Base-by-base conservation (phyloP, 2,797 vertebrate genomes). In the Tolypeutes matacus region DNA sequence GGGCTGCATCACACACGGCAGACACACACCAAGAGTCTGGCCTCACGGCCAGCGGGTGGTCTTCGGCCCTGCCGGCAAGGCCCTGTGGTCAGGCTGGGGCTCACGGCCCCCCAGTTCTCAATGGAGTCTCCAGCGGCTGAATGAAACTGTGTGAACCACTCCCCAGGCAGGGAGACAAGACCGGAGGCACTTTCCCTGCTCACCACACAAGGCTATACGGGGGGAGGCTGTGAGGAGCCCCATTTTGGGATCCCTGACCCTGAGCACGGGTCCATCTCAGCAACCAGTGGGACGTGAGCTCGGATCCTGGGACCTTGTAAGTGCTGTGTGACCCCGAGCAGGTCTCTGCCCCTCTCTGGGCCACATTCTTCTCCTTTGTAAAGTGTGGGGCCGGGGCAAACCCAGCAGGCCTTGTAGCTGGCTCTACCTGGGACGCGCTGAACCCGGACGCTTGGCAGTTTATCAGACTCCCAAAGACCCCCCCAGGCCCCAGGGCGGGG, bases 281-380 rank as follows among this genome's bases (percentile, higher is more conserved):
- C 1, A n/a, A 27, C 69, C n/a, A 0, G 0, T 5, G 21, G 25
- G 51, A 20, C 6, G 20, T 21, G 42, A 62, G 27, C n/a, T 51
- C 29, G 20, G 21, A 9, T 6, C 39, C 39, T 31, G 25, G 34
- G 46, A 11, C 46, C 46, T 46, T 1, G 46, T 9, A 46, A 46
- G 46, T 1, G 65, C 77, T 70, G 29, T 70, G 42, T 46, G 93
- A 17, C 25, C 39, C n/a, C 0, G 34, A 39, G 29, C 65, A 36
- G 31, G 25, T 15, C 31, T 69, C 77, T 17, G 2, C 14, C 58
- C 80, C 36, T 23, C 53, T 31, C 72, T 21, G 76, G 17, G 14
- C 46, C 27, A 67, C 23, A 1, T 7, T 8, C 31, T 34, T 46
- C 69, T 39, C 73, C 86, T 73, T 31, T 25, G 12, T 64, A 5